Base-by-base conservation (phyloP, 2,888 invertebrate species). In the Yponomeuta plumbellus region DNA sequence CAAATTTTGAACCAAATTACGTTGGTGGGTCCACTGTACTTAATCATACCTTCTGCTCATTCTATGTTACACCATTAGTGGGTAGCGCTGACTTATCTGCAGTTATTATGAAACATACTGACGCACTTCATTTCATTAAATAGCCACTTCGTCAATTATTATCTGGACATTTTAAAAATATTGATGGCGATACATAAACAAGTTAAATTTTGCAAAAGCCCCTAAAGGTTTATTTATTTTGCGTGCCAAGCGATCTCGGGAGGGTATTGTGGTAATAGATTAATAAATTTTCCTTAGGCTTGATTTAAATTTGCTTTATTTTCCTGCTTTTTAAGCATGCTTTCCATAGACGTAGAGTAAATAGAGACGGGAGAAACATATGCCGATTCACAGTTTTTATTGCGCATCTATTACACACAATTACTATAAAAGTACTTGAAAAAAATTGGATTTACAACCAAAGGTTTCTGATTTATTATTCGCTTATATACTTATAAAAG, bases 71-170 rank as follows among this genome's bases (percentile, higher is more conserved):
- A 13, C 17, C 6, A 26, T 58, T 61, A 63, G 44, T 22, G 34
- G 34, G 34, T 8, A 5, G 8, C 11, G 2, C 44, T 63, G 63
- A 22, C 59, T 59, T 59, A 59, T 59, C 59, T 23, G 22, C 59
- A 59, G 59, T 21, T 26, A 63, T 63, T 63, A 44, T 44, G 63
- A 63, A 44, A 63, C 63, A 22, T 17, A 40, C 21, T 17, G 22
- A 40, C 44, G 40, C 44, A 52, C 63, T 63, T 44, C 44, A 1
- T 20, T 63, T 40, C 39, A 23, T 63, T 21, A 63, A 63, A 22
- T 44, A 22, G 63, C 11, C 63, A 63, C 63, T 63, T 44, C 40
- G 63, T 63, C 63, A 63, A 11, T 44, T 20, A 63, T 65, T 65
- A 56, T 57, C 65, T 65, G 65, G 20, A 6, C 57, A 23, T 56